These are phyloP conservation scores for Drosophila kambysellisi DNA, from an alignment of 2,888 invertebrate species.

Conservation along the genomic window DNA sequence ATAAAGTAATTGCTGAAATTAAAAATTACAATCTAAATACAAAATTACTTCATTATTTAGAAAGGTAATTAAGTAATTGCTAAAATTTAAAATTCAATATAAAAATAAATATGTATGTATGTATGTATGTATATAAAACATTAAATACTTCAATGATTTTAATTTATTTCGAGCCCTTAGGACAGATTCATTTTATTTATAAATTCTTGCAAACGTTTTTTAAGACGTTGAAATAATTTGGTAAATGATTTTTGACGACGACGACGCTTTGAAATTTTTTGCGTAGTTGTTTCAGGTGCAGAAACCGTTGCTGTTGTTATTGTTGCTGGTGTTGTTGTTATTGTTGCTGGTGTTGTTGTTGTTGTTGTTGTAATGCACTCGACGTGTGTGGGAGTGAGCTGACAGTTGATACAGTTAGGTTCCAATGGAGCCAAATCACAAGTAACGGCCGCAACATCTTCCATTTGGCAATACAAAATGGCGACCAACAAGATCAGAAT, in stretches of 20 bases:
- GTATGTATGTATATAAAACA: too few species aligned
- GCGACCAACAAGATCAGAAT: slow-evolving; percentile 16
- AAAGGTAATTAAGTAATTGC: neutral
- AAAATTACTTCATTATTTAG: too few species aligned
- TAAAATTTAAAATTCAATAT: neutral
- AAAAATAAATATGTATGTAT: neutral
- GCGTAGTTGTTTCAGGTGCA: neutral
- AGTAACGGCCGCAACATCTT: slow-evolving; percentile 35
- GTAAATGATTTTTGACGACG: neutral
- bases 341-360: neutral
- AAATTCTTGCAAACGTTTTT: neutral
- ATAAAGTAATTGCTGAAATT: neutral
- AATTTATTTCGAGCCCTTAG: slow-evolving; percentile 11
- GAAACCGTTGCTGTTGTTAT: neutral
- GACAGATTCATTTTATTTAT: slow-evolving; percentile 17
- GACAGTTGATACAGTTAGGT: slow-evolving; percentile 33
- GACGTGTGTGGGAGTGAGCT: slow-evolving; percentile 16
- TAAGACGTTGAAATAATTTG: neutral
- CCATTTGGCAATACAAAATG: slow-evolving; percentile 21
- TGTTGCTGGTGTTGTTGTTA: slow-evolving; percentile 2
- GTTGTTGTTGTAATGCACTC: slow-evolving; percentile 28
- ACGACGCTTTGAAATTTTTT: slow-evolving; percentile 8
- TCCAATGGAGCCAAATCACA: slow-evolving; percentile 39
- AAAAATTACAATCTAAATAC: neutral
- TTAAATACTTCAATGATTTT: neutral